Evolutionary conservation across 2,797 vertebrate genomes (phyloP).

Genomic region (Cyprinella venusta): DNA sequence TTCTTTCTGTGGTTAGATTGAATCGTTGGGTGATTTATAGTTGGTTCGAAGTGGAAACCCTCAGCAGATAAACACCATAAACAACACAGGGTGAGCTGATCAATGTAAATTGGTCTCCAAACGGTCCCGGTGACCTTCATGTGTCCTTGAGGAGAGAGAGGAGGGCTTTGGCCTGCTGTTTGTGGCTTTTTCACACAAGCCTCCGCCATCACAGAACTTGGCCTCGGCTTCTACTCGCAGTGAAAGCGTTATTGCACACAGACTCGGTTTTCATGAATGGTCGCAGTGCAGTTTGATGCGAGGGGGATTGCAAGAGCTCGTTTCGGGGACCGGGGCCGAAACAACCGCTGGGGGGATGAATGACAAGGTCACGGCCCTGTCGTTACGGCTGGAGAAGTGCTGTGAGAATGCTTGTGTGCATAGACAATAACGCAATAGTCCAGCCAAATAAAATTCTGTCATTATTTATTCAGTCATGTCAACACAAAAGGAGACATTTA

Average conservation of each 20-base stretch:
- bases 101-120: conserved; percentile 73
- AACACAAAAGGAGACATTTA: background rate
- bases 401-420: conserved; percentile 11
- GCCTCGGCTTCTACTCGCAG: conserved; percentile 8
- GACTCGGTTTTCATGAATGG: background rate
- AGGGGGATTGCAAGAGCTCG: background rate
- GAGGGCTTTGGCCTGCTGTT: conserved; percentile 42
- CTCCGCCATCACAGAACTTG: conserved; percentile 35
- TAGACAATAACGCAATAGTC: background rate
- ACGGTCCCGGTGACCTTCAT: conserved; percentile 71
- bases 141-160: conserved; percentile 65
- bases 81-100: conserved; percentile 66
- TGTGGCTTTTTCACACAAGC: conserved; percentile 27
- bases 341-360: conserved; percentile 16
- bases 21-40: conserved; percentile 70
- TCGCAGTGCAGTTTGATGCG: background rate
- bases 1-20: conserved; percentile 60
- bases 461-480: conserved; percentile 4
- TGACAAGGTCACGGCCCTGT: conserved; percentile 22
- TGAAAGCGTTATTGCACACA: background rate
- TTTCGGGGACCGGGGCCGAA: background rate
- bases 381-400: background rate
- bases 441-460: background rate
- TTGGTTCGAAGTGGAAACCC: conserved; percentile 61
- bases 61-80: conserved; percentile 65